phyloP scores from a whole-genome alignment of 1,140 invertebrate species.

The Diabrotica virgifera region DNA sequence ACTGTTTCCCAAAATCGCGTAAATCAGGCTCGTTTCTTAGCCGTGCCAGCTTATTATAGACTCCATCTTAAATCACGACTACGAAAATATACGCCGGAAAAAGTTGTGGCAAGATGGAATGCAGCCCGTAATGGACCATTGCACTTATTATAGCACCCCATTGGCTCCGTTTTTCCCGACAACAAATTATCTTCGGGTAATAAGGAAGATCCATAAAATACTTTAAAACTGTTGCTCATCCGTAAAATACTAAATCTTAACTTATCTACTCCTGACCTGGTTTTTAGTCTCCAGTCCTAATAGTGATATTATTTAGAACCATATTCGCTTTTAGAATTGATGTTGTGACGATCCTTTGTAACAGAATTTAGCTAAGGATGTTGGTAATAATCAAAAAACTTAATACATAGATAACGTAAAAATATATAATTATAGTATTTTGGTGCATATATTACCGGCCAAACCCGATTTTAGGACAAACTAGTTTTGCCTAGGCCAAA shows the following conservation, averaged over 20 bases:
- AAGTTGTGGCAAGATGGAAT: slow-evolving; percentile 35
- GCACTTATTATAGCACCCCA: slow-evolving; percentile 47
- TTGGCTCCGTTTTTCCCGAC: slow-evolving; percentile 36
- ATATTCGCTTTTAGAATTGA: no score
- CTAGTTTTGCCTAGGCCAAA: no score
- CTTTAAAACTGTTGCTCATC: slow-evolving; percentile 1
- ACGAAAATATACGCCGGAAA: slow-evolving; percentile 40
- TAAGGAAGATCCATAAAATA: slow-evolving; percentile 10
- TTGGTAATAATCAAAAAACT: no score
- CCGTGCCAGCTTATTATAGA: slow-evolving; percentile 16
- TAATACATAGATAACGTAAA: no score
- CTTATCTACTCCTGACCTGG: not conserved
- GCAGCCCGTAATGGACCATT: slow-evolving; percentile 46
- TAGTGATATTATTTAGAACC: no score
- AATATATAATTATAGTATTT: no score
- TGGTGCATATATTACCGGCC: no score
- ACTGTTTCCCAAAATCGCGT: not conserved
- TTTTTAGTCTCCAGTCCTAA: no score
- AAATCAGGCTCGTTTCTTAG: not conserved
- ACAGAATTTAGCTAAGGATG: no score
- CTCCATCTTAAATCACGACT: slow-evolving; percentile 14
- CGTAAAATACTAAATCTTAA: not conserved
- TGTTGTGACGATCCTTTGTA: no score
- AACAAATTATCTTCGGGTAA: slow-evolving; percentile 38
- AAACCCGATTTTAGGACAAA: no score